Evolutionary conservation across 2,797 vertebrate species (phyloP).

Genomic region (Leptatherina wallacei): DNA sequence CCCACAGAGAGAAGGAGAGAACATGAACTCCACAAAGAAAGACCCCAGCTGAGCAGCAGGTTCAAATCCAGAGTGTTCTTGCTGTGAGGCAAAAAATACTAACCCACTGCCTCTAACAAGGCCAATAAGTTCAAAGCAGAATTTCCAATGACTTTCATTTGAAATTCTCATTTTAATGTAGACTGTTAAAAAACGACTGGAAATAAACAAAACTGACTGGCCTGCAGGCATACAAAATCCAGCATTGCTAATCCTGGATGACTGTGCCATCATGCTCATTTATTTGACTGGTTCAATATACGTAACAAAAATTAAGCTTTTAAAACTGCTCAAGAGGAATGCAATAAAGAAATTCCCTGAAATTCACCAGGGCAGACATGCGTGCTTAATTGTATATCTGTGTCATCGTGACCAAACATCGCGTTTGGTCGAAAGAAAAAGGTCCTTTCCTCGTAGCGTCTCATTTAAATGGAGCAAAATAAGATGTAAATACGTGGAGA

Average conservation of each 20-base stretch:
- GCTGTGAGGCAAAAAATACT: neutral
- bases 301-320: constrained; percentile 18
- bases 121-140: neutral
- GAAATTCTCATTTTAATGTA: constrained; percentile 7
- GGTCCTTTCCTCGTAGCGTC: neutral
- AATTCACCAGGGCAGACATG: constrained; percentile 43
- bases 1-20: neutral
- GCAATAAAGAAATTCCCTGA: constrained; percentile 15
- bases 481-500: neutral
- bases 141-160: neutral
- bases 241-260: constrained; percentile 11
- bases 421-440: constrained; percentile 23
- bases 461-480: neutral
- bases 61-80: constrained; percentile 1
- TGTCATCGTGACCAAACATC: constrained; percentile 15
- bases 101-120: neutral
- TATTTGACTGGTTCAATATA: constrained; percentile 36
- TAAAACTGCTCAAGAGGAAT: constrained; percentile 47
- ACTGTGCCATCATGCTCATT: constrained; percentile 25
- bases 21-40: neutral
- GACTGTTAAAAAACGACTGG: constrained; percentile 13
- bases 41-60: constrained; percentile 1
- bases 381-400: constrained; percentile 31
- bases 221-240: constrained; percentile 10
- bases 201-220: constrained; percentile 30